Conservation (phyloP, 2,113 vertebrate species). For the Aegithalos caudatus region DNA sequence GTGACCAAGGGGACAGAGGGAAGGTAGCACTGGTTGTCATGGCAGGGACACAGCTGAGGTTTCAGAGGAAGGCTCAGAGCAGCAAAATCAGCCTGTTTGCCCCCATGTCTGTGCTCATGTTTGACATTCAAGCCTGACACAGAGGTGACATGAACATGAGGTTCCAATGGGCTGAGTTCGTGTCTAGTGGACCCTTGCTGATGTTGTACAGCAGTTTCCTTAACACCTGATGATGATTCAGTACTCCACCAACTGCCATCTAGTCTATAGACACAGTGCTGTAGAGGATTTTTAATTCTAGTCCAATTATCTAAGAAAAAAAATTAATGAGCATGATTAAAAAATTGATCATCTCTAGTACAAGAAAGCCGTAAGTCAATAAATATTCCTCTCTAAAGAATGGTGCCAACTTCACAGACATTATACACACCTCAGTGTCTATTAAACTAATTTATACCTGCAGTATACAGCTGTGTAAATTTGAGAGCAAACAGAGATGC, state of each 20-base stretch:
- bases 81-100: background rate
- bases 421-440: background rate
- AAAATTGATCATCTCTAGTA: background rate
- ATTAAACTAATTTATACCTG: background rate
- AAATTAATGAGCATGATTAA: background rate
- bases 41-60: background rate
- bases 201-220: background rate
- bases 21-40: background rate
- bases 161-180: background rate
- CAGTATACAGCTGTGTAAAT: background rate
- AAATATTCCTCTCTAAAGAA: background rate
- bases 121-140: background rate
- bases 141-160: background rate
- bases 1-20: background rate
- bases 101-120: background rate
- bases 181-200: background rate
- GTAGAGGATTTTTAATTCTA: background rate
- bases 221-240: background rate
- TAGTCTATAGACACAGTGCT: background rate
- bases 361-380: background rate
- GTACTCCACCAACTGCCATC: background rate
- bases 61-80: background rate
- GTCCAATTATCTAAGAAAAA: background rate
- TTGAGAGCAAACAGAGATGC: background rate
- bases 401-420: background rate